Base-by-base conservation (phyloP, 2,888 invertebrate genomes). In the Chirona hameri region DNA sequence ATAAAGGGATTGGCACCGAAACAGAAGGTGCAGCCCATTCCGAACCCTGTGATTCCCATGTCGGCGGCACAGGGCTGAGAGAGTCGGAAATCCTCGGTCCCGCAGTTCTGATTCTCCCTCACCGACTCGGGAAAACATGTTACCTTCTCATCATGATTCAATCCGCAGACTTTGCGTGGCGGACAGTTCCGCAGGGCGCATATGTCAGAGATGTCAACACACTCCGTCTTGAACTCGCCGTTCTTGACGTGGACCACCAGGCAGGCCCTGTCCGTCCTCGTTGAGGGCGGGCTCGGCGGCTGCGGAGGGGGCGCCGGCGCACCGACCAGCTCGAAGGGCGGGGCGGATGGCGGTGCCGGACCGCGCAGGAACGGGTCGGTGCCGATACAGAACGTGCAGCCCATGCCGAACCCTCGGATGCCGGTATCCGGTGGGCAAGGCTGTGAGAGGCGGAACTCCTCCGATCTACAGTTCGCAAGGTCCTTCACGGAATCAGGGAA, bases 1-100 rank as follows among this genome's bases (percentile, higher is more conserved):
- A 12, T 12, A 12, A 69, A 69, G 0, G 69, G 69, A 27, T 65
- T 65, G 14, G 10, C 65, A 7, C 65, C 65, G 9, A n/a, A 0
- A 21, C 65, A 65, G 65, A 65, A 65, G 27, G 65, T 65, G 65
- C 65, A 65, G n/a, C 65, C 65, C 65, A 65, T 65, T 2, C 65
- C 65, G 27, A 65, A 65, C 27, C 65, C 65, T 27, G 27, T 15
- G 9, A 65, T 27, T 7, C 65, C 65, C 9, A 27, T 27, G 21
- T 65, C 65, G 21, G 27, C 27, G 9, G 65, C 27, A 27, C 65
- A 65, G 9, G 65, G 65, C 27, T 65, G 65, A 7, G 7, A n/a
- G 10, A 65, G 65, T 27, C 65, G n/a, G n/a, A n/a, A 10, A 9
- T 9, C 2, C 65, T n/a, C 65, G 9, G 27, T 1, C 0, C 65